Evolutionary conservation across 64 coral and sea anemone genomes (phyloP).

Genomic region (Acropora tenuis): DNA sequence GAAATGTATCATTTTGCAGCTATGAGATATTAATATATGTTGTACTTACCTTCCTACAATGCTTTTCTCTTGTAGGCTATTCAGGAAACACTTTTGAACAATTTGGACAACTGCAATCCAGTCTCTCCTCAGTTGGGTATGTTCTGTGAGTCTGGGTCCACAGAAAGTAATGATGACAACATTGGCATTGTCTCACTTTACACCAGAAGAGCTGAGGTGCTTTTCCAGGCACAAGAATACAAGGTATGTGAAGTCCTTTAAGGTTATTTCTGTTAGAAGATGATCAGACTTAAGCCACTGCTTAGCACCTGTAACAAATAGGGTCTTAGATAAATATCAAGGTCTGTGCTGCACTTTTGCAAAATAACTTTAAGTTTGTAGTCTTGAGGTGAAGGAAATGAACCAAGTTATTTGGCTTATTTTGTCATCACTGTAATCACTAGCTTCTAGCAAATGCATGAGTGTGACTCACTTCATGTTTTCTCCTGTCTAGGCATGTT

Average conservation of each 20-base stretch:
- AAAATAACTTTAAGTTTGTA: not conserved
- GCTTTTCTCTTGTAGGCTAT: not conserved
- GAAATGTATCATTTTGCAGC: too few relatives aligned
- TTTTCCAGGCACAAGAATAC: slow-evolving; percentile 68
- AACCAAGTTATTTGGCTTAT: too few relatives aligned
- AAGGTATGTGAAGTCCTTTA: slow-evolving; percentile 20
- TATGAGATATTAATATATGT: too few relatives aligned
- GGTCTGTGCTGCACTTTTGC: not conserved
- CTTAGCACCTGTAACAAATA: too few relatives aligned
- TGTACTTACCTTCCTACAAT: too few relatives aligned
- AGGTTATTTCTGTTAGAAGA: not conserved
- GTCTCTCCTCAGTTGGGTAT: not conserved
- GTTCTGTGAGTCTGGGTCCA: not conserved
- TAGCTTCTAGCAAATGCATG: too few relatives aligned
- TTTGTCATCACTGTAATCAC: too few relatives aligned
- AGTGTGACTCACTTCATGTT: too few relatives aligned
- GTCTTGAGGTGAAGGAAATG: too few relatives aligned
- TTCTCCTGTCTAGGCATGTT: slow-evolving; percentile 40
- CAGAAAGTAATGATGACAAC: slow-evolving; percentile 1
- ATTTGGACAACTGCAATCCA: not conserved
- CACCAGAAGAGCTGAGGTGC: slow-evolving; percentile 50
- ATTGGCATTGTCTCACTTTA: slow-evolving; percentile 23
- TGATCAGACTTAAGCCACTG: not conserved
- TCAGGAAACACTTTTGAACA: not conserved
- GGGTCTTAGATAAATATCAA: too few relatives aligned